phyloP scores from a whole-genome alignment of 1,140 invertebrate genomes.

The Plutomurus gul region DNA sequence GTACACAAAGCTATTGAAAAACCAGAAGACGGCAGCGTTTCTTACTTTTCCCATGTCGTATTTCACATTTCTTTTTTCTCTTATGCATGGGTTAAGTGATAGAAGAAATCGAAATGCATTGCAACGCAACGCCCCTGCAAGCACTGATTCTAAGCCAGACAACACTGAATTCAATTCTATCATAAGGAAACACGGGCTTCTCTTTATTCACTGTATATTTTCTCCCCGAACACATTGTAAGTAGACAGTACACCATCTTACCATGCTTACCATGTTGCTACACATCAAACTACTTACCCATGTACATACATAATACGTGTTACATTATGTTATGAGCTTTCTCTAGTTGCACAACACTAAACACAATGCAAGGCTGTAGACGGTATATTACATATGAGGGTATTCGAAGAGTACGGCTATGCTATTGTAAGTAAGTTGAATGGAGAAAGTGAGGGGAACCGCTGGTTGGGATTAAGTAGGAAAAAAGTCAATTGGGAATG shows the following conservation, averaged over 20 bases:
- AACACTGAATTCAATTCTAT: neutral
- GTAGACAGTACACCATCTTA: neutral
- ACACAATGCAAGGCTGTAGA: too few relatives aligned
- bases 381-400: too few relatives aligned
- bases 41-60: too few relatives aligned
- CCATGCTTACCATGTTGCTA: too few relatives aligned
- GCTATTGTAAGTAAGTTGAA: neutral
- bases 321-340: neutral
- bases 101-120: neutral
- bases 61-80: too few relatives aligned
- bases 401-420: too few relatives aligned
- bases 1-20: neutral
- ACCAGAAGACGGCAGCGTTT: neutral
- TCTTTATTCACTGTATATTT: neutral
- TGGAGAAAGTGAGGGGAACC: neutral
- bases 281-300: neutral
- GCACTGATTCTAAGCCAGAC: neutral
- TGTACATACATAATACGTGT: neutral
- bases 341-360: too few relatives aligned
- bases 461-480: neutral
- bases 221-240: neutral
- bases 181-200: neutral
- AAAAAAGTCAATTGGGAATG: constrained; percentile 1
- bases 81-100: too few relatives aligned
- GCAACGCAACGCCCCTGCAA: neutral